phyloP scores from a whole-genome alignment of 1,140 invertebrate species.

The Lepidurus packardi region DNA sequence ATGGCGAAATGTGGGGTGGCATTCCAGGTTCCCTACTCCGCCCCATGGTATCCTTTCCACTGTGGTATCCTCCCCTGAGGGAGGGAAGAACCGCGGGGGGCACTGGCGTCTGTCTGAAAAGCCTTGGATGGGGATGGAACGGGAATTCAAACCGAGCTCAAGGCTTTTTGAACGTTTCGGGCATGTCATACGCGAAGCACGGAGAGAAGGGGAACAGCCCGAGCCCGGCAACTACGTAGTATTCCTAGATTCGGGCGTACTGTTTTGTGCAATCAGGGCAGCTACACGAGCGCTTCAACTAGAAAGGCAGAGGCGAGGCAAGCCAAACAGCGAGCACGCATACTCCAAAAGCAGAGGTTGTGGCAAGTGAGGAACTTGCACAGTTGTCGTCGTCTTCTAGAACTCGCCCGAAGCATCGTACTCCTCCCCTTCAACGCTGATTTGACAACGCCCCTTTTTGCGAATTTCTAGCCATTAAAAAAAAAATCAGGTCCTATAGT shows the following conservation, averaged over 20 bases:
- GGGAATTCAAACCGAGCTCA: conserved; percentile 5
- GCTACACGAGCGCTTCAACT: neutral
- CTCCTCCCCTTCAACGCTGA: neutral
- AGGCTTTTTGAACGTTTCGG: conserved; percentile 14
- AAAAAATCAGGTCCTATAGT: neutral
- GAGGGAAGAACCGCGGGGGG: conserved; percentile 12
- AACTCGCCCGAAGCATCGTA: neutral
- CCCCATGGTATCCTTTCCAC: conserved; percentile 5
- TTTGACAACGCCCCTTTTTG: conserved; percentile 13
- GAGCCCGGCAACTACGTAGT: neutral
- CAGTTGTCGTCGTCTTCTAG: neutral
- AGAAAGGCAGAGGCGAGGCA: neutral
- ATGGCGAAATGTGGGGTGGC: conserved; percentile 13
- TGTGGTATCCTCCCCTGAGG: conserved; percentile 16
- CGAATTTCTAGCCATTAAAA: neutral
- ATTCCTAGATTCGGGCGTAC: neutral
- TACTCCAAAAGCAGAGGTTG: neutral
- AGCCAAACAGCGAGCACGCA: neutral
- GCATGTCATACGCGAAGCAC: neutral
- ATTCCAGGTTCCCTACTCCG: conserved; percentile 1
- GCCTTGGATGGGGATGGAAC: conserved; percentile 6
- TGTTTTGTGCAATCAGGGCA: neutral
- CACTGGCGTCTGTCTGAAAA: conserved; percentile 21
- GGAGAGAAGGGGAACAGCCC: neutral
- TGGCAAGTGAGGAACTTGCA: neutral